Base-by-base conservation (phyloP, 1,140 invertebrate species). In the Panagrolaimus sp. region DNA sequence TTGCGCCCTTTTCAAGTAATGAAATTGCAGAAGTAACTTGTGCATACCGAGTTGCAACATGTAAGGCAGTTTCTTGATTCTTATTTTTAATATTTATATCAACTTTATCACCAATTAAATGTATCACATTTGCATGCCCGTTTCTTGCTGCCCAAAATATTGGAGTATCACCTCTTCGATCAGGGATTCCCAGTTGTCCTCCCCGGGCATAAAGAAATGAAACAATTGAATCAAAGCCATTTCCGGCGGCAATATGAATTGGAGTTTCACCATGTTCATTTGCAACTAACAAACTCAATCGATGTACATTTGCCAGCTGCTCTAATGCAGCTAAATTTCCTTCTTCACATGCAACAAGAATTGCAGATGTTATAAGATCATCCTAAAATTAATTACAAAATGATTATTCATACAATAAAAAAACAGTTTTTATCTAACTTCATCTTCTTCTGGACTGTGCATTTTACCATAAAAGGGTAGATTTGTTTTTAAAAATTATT, bases 251-350 rank as follows among this genome's bases (percentile, higher is more conserved):
- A 67, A 88, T 83, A 76, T 88, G 88, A 14, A 88, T 78, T 9
- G 86, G 85, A 61, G 87, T 87, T 74, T 88, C 87, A 25, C 88
- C 87, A 78, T 87, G 85, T 87, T 88, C 85, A 74, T 88, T 88
- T 27, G 84, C 79, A 65, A 85, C 83, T 74, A 87, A 87, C 47
- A 88, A 81, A 78, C 88, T 84, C 65, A 88, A 84, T 42, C 85
- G 84, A 42, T 87, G 85, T 69, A 86, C 83, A 57, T 83, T 83
- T 5, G 87, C 83, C 11, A 89, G 80, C 69, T 88, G 84, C 75
- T 88, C 86, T 27, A 89, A 78, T 1, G 86, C 86, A 20, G 84
- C 77, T 11, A 87, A 73, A 79, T 89, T 88, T 4, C 87, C 87
- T 72, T 88, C 87, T 78, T 88, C 87, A 43, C 87, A 85, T 7